Conservation (phyloP, 2,888 invertebrate species). For the Schrankia costaestrigalis region DNA sequence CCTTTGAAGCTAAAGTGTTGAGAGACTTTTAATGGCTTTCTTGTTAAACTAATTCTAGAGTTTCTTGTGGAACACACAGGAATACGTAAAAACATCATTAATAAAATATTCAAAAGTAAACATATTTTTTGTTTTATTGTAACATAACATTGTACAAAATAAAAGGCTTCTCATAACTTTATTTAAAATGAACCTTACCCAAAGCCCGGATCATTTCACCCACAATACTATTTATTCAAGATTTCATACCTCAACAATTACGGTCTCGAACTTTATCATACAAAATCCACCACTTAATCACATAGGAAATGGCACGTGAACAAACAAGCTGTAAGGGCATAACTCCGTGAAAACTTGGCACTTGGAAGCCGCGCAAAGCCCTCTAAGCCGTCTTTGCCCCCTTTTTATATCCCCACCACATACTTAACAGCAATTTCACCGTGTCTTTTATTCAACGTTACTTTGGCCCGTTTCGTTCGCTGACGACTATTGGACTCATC, state of each 20-base stretch:
- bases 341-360: conserved; percentile 60
- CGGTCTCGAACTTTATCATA: conserved; percentile 38
- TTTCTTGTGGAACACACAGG: conserved; percentile 13
- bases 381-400: conserved; percentile 67
- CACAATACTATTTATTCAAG: conserved; percentile 8
- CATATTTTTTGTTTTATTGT: conserved; percentile 5
- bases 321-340: conserved; percentile 58
- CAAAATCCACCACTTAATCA: conserved; percentile 62
- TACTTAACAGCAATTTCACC: conserved; percentile 70
- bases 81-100: too few species aligned
- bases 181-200: background rate
- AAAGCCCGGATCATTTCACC: conserved; percentile 1
- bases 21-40: conserved; percentile 32
- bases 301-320: conserved; percentile 60
- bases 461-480: conserved; percentile 40
- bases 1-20: conserved; percentile 32
- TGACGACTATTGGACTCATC: conserved; percentile 23
- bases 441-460: conserved; percentile 52
- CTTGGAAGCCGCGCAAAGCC: conserved; percentile 60
- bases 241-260: conserved; percentile 13
- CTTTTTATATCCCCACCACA: conserved; percentile 68
- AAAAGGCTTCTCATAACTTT: background rate
- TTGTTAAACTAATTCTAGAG: conserved; percentile 22
- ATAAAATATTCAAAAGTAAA: too few species aligned
- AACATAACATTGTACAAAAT: too few species aligned